Evolutionary conservation across 2,797 vertebrate species (phyloP).

Genomic region (Hylomyscus alleni): DNA sequence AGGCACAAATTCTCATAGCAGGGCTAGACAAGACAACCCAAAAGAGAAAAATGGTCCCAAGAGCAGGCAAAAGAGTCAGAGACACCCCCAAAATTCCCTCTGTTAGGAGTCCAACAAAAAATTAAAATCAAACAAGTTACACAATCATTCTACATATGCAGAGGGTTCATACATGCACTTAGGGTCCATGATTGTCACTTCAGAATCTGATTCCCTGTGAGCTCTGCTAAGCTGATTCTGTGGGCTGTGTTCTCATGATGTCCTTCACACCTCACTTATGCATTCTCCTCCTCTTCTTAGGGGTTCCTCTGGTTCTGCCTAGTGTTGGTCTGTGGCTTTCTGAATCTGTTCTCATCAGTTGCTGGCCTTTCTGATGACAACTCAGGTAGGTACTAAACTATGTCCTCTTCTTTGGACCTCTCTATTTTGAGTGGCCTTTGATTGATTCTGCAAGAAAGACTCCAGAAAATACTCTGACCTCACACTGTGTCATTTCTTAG

Average conservation of each 20-base stretch:
- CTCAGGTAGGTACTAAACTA: not conserved
- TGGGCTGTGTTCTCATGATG: not conserved
- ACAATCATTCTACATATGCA: not conserved
- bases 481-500: not conserved
- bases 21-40: not conserved
- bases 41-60: not conserved
- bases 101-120: not conserved
- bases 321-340: not conserved
- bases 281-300: not conserved
- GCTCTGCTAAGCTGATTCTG: not conserved
- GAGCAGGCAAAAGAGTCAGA: not conserved
- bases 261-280: not conserved
- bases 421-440: not conserved
- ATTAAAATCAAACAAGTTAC: not conserved
- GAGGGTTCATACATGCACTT: not conserved
- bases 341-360: not conserved
- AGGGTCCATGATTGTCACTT: not conserved
- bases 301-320: not conserved
- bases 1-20: not conserved
- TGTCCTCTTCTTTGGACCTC: not conserved
- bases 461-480: constrained; percentile 18
- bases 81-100: not conserved
- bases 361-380: not conserved
- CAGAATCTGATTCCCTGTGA: not conserved
- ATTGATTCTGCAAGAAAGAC: not conserved